Percentiles rank a stretch among this genome's conserved stretches.
phyloP scores from a whole-genome alignment of 2,888 invertebrate genomes.

The Leptinotarsa juncta region DNA sequence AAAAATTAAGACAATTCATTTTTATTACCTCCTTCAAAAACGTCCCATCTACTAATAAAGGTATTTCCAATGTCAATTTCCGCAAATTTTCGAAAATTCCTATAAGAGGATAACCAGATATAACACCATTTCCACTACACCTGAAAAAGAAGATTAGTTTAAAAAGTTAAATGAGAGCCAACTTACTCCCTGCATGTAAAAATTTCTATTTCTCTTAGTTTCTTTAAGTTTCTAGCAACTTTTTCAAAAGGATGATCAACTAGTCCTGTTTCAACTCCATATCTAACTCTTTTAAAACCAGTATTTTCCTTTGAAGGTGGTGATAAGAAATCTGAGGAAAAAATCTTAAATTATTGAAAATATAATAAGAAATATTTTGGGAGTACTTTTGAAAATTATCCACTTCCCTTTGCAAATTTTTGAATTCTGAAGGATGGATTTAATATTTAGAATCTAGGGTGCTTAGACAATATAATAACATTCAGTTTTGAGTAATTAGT shows the following conservation, averaged over 20 bases:
- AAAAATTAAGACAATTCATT: not conserved
- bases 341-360: not conserved
- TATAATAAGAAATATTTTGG: not conserved
- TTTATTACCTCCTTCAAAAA: conserved; percentile 34
- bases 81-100: conserved; percentile 28
- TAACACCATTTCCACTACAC: conserved; percentile 25
- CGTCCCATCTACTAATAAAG: conserved; percentile 29
- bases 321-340: not conserved
- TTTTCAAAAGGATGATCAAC: conserved; percentile 34
- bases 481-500: no score
- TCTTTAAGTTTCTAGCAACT: conserved; percentile 30
- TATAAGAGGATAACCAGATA: conserved; percentile 31
- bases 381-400: no score
- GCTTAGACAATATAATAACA: no score
- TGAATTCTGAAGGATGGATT: no score
- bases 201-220: conserved; percentile 35
- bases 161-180: not conserved
- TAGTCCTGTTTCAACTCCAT: conserved; percentile 23
- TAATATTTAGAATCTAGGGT: no score
- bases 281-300: conserved; percentile 32
- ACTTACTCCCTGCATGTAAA: conserved; percentile 28
- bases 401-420: no score
- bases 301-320: conserved; percentile 3
- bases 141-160: conserved; percentile 21
- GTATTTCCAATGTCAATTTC: conserved; percentile 34